phyloP scores from a whole-genome alignment of 2,888 invertebrate species.

The Sicus ferrugineus region DNA sequence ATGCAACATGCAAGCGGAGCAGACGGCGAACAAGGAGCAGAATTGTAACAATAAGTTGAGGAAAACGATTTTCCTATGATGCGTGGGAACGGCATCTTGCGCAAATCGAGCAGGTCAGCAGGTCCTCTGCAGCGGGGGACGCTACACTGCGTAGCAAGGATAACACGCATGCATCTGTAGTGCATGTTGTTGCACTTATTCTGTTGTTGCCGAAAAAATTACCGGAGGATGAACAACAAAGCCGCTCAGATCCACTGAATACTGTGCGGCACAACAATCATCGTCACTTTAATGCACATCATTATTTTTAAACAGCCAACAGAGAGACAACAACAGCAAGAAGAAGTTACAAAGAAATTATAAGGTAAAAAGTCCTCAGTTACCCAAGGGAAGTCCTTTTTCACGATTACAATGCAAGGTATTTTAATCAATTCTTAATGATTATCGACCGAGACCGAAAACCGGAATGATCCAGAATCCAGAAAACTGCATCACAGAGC shows the following conservation, averaged over 20 bases:
- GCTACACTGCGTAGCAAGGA: background rate
- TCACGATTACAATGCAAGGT: no score
- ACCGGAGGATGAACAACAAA: background rate
- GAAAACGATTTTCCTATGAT: constrained; percentile 18
- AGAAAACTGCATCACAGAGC: no score
- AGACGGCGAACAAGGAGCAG: background rate
- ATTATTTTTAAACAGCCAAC: background rate
- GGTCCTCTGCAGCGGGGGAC: background rate
- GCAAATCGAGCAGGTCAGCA: constrained; percentile 43
- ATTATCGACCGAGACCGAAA: no score
- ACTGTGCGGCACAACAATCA: background rate
- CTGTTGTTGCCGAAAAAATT: background rate
- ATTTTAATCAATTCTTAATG: no score
- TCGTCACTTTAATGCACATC: background rate
- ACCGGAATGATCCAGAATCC: no score
- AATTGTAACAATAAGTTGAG: background rate
- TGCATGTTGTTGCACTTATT: background rate
- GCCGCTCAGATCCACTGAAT: background rate
- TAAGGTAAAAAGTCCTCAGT: no score
- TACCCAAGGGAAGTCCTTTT: no score
- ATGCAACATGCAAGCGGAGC: background rate
- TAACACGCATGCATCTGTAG: background rate
- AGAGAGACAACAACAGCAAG: background rate
- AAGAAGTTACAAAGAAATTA: background rate
- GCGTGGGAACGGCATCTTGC: constrained; percentile 57